Evolutionary conservation across 92 coral and sea anemone genomes (phyloP).

Genomic region (Parazoanthus atlanticus): DNA sequence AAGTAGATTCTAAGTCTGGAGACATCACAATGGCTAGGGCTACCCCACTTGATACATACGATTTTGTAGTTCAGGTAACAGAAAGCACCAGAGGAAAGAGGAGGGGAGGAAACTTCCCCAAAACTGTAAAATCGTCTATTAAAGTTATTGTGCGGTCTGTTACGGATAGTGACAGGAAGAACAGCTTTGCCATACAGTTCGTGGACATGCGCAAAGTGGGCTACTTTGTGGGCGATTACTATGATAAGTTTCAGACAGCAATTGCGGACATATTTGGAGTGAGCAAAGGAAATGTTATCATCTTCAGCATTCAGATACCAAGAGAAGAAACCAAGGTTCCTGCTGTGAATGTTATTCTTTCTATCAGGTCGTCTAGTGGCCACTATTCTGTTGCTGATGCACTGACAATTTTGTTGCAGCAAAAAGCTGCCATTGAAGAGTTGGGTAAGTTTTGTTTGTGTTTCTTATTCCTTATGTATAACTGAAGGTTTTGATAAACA

Average conservation of each 20-base stretch:
- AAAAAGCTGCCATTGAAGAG: conserved; percentile 1
- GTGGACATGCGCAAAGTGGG: conserved; percentile 66
- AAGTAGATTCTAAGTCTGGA: conserved; percentile 47
- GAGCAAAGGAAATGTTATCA: conserved; percentile 35
- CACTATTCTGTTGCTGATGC: conserved; percentile 26
- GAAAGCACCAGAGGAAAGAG: conserved; percentile 35
- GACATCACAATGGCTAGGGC: conserved; percentile 54
- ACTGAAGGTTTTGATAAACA: too few relatives aligned
- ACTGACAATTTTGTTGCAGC: neutral
- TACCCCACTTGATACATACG: conserved; percentile 62
- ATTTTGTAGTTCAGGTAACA: conserved; percentile 52
- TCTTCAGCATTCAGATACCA: conserved; percentile 84
- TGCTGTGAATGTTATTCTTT: conserved; percentile 65
- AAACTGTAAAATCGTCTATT: conserved; percentile 59
- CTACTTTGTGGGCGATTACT: conserved; percentile 64
- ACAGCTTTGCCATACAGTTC: conserved; percentile 74
- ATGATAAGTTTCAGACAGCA: conserved; percentile 45
- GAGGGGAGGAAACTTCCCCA: conserved; percentile 44
- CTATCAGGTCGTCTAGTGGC: conserved; percentile 46
- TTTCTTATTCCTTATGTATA: too few relatives aligned
- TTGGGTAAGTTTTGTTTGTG: neutral
- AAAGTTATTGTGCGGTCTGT: conserved; percentile 61
- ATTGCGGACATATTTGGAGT: conserved; percentile 59
- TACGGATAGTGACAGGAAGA: conserved; percentile 57
- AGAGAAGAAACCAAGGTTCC: conserved; percentile 45